phyloP scores from a whole-genome alignment of 1,140 invertebrate genomes.

The Antheraea mylitta region DNA sequence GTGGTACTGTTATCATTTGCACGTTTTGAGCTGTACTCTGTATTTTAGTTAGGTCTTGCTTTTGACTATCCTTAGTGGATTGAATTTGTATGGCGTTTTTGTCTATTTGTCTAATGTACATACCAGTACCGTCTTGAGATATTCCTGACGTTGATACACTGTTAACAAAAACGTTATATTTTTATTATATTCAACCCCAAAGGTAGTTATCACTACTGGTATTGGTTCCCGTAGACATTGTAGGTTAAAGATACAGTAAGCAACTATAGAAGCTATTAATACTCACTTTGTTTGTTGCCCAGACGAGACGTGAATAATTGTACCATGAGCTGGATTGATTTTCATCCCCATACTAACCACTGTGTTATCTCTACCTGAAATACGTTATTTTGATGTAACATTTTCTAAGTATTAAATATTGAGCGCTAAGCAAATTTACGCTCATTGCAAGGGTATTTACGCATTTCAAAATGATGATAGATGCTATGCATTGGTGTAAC shows the following conservation, averaged over 20 bases:
- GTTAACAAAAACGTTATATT: constrained; percentile 17
- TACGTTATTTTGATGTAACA: constrained; percentile 17
- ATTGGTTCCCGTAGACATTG: neutral
- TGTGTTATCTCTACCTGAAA: constrained; percentile 66
- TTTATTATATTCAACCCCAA: neutral
- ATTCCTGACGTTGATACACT: constrained; percentile 58
- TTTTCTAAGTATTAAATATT: neutral
- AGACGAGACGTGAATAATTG: constrained; percentile 70
- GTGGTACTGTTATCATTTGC: constrained; percentile 71
- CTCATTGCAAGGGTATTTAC: neutral
- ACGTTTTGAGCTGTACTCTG: constrained; percentile 63
- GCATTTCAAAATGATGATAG: neutral
- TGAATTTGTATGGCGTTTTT: constrained; percentile 68
- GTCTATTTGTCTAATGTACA: constrained; percentile 70
- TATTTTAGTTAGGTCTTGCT: constrained; percentile 63
- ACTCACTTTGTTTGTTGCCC: constrained; percentile 70
- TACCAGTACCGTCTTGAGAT: constrained; percentile 57
- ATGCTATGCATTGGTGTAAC: neutral
- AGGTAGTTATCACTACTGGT: neutral
- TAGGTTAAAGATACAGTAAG: too few relatives aligned
- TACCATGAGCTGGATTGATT: constrained; percentile 69
- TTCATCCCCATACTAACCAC: constrained; percentile 71
- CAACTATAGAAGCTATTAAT: too few relatives aligned
- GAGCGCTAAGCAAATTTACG: constrained; percentile 13
- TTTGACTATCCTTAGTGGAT: constrained; percentile 57